phyloP scores from a whole-genome alignment of 2,113 vertebrate genomes.

The Anguilla rostrata region DNA sequence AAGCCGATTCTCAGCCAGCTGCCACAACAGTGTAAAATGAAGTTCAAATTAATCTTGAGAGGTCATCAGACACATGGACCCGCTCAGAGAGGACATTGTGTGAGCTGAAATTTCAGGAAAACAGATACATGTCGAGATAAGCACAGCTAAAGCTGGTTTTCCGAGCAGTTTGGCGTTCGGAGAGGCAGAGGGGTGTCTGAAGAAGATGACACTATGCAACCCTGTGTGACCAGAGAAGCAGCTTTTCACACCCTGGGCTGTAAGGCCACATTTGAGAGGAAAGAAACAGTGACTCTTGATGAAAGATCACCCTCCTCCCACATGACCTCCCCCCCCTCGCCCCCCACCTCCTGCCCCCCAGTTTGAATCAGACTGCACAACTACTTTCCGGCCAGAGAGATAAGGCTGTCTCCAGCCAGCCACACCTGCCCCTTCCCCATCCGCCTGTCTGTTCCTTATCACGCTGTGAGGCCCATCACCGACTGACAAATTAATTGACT shows the following conservation, averaged over 20 bases:
- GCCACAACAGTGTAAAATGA: neutral
- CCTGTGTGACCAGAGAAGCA: neutral
- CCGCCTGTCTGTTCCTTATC: conserved; percentile 22
- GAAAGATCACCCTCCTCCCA: neutral
- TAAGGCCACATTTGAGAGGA: neutral
- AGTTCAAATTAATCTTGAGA: neutral
- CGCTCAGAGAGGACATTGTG: neutral
- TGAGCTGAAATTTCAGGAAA: neutral
- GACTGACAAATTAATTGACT: conserved; percentile 13
- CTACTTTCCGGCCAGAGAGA: neutral
- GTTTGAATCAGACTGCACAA: neutral
- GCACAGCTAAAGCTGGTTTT: neutral
- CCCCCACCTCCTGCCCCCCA: neutral
- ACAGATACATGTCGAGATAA: neutral
- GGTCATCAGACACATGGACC: neutral
- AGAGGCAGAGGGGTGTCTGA: neutral
- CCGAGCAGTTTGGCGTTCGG: neutral
- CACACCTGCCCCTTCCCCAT: neutral
- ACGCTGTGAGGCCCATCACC: neutral
- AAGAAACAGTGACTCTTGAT: neutral
- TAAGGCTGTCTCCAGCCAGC: conserved; percentile 11
- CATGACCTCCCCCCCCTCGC: no score
- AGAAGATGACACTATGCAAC: neutral
- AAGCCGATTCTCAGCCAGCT: neutral
- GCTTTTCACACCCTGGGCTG: neutral